Evolutionary conservation across 2,888 invertebrate genomes (phyloP).

Genomic region (Branchellion lobata): DNA sequence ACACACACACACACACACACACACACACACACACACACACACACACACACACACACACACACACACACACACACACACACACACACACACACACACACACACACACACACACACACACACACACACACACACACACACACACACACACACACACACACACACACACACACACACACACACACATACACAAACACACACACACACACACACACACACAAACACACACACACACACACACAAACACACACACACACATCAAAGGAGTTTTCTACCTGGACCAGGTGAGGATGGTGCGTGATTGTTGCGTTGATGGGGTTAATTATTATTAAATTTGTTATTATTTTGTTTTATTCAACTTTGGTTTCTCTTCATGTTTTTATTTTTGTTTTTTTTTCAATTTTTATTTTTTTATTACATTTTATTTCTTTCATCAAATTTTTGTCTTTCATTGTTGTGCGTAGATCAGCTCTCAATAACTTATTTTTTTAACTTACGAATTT

Average conservation of each 20-base stretch:
- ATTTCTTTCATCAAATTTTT: too few species aligned
- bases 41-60: conserved; percentile 34
- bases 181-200: too few species aligned
- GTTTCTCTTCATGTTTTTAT: neutral
- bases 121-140: neutral
- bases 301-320: neutral
- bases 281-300: neutral
- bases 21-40: conserved; percentile 28
- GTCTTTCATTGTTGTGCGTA: too few species aligned
- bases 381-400: neutral
- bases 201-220: too few species aligned
- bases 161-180: too few species aligned
- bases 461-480: too few species aligned
- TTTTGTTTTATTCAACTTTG: neutral
- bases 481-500: too few species aligned
- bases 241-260: too few species aligned
- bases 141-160: neutral
- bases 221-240: neutral
- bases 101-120: conserved; percentile 38
- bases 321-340: neutral
- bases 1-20: conserved; percentile 8
- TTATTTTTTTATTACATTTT: neutral
- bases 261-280: neutral
- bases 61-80: conserved; percentile 26
- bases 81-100: conserved; percentile 32